Conservation (phyloP, 2,797 vertebrate species). For the Anabacerthia variegaticeps region DNA sequence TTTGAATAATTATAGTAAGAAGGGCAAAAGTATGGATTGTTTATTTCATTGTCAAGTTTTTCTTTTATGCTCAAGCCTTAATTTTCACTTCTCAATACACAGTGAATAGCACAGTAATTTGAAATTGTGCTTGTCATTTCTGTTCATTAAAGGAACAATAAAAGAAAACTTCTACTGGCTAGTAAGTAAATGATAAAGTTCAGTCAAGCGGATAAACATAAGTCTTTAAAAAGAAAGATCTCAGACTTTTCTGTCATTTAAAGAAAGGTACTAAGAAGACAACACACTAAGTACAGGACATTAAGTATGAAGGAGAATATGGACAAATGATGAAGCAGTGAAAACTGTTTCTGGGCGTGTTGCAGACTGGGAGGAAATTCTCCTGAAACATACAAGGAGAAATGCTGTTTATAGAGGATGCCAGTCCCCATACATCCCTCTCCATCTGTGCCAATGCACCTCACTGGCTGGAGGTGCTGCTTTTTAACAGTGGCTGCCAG, state of each 20-base stretch:
- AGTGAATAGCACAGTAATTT: not conserved
- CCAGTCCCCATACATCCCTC: not conserved
- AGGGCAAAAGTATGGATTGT: not conserved
- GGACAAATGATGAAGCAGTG: not conserved
- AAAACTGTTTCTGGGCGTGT: not conserved
- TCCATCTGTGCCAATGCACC: rapidly evolving
- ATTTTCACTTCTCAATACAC: not conserved
- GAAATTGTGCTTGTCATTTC: not conserved
- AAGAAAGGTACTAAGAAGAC: not conserved
- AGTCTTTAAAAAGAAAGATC: not conserved
- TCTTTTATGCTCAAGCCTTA: not conserved
- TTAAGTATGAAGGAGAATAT: not conserved
- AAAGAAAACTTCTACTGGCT: not conserved
- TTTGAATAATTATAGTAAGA: not conserved
- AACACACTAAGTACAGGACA: not conserved
- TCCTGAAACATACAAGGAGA: not conserved
- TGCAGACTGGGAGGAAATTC: not conserved
- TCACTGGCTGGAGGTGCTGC: not conserved
- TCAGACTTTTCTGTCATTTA: not conserved
- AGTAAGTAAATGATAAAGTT: not conserved
- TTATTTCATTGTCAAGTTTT: slow-evolving; percentile 1
- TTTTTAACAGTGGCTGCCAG: not conserved
- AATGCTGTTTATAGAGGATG: not conserved
- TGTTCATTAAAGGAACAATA: slow-evolving; percentile 10
- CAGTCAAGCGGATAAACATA: not conserved